Evolutionary conservation across 2,888 invertebrate genomes (phyloP), one percentile per base, ranked within the genome.

Genomic region (Shargacucullia verbasci): DNA sequence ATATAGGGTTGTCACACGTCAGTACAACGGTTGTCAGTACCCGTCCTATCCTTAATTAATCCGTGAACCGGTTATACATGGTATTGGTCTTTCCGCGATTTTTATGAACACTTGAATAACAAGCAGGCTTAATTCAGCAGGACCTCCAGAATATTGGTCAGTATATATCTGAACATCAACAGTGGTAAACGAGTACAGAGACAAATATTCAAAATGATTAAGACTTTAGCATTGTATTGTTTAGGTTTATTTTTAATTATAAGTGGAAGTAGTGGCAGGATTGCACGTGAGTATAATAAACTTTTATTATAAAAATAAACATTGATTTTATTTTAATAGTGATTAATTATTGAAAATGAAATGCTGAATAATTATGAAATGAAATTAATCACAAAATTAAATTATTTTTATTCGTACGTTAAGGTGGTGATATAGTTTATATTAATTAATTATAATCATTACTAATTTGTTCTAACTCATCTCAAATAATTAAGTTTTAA

Each of bases 271-370:
- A 47, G 45, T 0, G 76, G 78, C 14, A 81, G 64, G 66, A 43
- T 78, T 39, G 73, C 78, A 4, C 83, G 83, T 83, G 47, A 83
- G 83, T 81, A 59, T 47, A n/a, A 40, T 53, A 14, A 48, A 41
- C 44, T 31, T 25, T n/a, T n/a, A n/a, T n/a, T n/a, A n/a, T n/a
- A n/a, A n/a, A n/a, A n/a, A n/a, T n/a, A n/a, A n/a, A n/a, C n/a
- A n/a, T n/a, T n/a, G n/a, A n/a, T n/a, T n/a, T n/a, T n/a, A n/a
- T n/a, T n/a, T n/a, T n/a, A n/a, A n/a, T n/a, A n/a, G n/a, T n/a
- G n/a, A n/a, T n/a, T n/a, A n/a, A n/a, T n/a, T n/a, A n/a, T n/a
- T n/a, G n/a, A n/a, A n/a, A n/a, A n/a, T n/a, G n/a, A n/a, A n/a
- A n/a, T n/a, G n/a, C n/a, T n/a, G n/a, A n/a, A n/a, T n/a, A n/a